These are phyloP conservation scores for Ips typographus DNA, from an alignment of 1,140 invertebrate species.

Conservation along the genomic window DNA sequence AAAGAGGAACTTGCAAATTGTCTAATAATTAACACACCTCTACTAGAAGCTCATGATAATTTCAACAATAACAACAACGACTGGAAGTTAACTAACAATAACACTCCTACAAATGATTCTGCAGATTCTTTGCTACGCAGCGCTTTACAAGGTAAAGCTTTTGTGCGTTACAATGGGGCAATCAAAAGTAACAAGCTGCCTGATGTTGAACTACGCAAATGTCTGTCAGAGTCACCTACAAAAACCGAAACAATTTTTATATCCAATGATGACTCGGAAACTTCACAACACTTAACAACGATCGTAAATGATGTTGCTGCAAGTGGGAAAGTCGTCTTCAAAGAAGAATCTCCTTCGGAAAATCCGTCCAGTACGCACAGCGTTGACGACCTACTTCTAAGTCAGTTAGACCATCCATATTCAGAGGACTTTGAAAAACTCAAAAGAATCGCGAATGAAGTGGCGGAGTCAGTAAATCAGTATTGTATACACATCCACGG, in stretches of 20 bases:
- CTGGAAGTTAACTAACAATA: slow-evolving; percentile 60
- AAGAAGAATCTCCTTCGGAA: slow-evolving; percentile 50
- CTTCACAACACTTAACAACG: slow-evolving; percentile 50
- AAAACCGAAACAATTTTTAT: slow-evolving; percentile 54
- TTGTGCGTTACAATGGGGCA: slow-evolving; percentile 58
- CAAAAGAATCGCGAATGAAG: slow-evolving; percentile 72
- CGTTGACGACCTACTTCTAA: slow-evolving; percentile 72
- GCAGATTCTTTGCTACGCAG: slow-evolving; percentile 75
- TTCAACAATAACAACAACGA: slow-evolving; percentile 75
- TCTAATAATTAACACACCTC: slow-evolving; percentile 54
- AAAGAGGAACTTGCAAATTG: slow-evolving; percentile 59
- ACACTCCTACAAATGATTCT: slow-evolving; percentile 52
- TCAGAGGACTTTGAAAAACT: slow-evolving; percentile 74
- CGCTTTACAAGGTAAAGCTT: slow-evolving; percentile 73
- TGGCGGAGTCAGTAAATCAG: slow-evolving; percentile 67
- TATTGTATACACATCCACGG: slow-evolving; percentile 64
- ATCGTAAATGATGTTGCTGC: slow-evolving; percentile 54
- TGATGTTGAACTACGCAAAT: slow-evolving; percentile 54
- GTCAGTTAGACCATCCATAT: slow-evolving; percentile 66
- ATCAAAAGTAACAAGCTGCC: slow-evolving; percentile 48
- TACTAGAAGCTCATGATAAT: slow-evolving; percentile 56
- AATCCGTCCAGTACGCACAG: slow-evolving; percentile 61
- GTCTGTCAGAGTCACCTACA: slow-evolving; percentile 55
- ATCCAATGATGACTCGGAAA: slow-evolving; percentile 50
- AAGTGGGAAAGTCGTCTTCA: slow-evolving; percentile 51